These are phyloP conservation scores for Ametastegia equiseti DNA, from an alignment of 2,888 invertebrate species.

Conservation along the genomic window DNA sequence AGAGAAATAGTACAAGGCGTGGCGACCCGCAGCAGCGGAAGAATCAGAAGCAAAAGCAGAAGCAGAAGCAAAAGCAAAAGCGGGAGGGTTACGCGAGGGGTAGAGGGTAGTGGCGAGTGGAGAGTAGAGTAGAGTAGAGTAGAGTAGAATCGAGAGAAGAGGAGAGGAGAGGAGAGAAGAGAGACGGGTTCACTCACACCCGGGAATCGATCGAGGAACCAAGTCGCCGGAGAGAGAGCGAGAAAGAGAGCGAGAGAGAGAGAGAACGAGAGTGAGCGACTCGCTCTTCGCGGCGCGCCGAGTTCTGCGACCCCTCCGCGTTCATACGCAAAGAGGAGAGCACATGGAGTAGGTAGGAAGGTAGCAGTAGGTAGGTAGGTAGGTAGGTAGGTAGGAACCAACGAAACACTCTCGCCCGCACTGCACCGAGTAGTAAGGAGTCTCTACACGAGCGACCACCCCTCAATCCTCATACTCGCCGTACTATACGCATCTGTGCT, in stretches of 20 bases:
- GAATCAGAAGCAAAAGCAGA: neutral
- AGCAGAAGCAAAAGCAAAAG: neutral
- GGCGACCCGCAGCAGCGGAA: slow-evolving; percentile 10
- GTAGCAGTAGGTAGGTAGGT: slow-evolving; percentile 9
- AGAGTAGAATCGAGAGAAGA: no score
- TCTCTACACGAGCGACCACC: neutral
- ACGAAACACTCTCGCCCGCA: slow-evolving; percentile 2
- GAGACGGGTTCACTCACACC: slow-evolving; percentile 40
- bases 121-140: neutral
- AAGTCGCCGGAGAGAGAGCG: slow-evolving; percentile 1
- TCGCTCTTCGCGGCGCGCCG: slow-evolving; percentile 11
- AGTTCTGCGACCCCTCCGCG: slow-evolving; percentile 30
- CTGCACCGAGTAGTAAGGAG: neutral
- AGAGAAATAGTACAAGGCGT: slow-evolving; percentile 1
- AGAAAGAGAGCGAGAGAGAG: no score
- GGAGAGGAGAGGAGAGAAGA: neutral
- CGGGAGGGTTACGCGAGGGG: neutral
- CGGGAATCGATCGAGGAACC: slow-evolving; percentile 34
- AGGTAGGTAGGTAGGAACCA: neutral
- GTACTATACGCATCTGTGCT: no score
- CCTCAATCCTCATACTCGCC: neutral
- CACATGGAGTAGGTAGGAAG: slow-evolving; percentile 3
- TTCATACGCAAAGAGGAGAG: neutral
- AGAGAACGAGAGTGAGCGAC: neutral
- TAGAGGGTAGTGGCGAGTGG: neutral